phyloP scores from a whole-genome alignment of 2,888 invertebrate species.

The Thelaira solivaga region DNA sequence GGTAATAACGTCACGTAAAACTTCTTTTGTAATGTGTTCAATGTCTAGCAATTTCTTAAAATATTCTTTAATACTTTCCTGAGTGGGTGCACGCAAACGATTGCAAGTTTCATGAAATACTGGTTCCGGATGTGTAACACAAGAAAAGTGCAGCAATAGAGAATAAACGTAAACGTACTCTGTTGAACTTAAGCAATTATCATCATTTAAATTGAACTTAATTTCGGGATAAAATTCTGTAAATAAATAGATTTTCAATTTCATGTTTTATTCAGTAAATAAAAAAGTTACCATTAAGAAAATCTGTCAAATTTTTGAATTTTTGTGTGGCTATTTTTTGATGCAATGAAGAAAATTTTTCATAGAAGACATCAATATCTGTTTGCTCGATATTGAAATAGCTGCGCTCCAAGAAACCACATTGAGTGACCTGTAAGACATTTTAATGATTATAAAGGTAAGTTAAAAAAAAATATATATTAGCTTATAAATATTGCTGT shows the following conservation, averaged over 20 bases:
- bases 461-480: too few relatives aligned
- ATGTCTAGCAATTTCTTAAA: constrained; percentile 68
- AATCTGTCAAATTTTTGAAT: constrained; percentile 59
- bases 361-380: constrained; percentile 72
- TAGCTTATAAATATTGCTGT: too few relatives aligned
- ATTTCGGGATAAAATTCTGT: constrained; percentile 72
- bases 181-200: constrained; percentile 65
- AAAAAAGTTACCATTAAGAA: constrained; percentile 68
- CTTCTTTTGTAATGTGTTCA: constrained; percentile 65
- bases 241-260: constrained; percentile 4
- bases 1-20: constrained; percentile 68
- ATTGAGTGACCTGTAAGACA: constrained; percentile 69
- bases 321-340: constrained; percentile 30
- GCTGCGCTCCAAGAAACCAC: constrained; percentile 66
- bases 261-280: too few relatives aligned
- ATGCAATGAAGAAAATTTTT: constrained; percentile 62
- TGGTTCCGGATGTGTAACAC: constrained; percentile 70
- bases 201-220: constrained; percentile 66
- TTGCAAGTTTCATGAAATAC: constrained; percentile 73
- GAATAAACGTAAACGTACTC: constrained; percentile 75
- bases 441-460: too few relatives aligned
- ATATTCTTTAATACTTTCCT: constrained; percentile 70
- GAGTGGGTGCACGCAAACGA: constrained; percentile 67
- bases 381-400: constrained; percentile 71
- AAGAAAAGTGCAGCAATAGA: constrained; percentile 73